Evolutionary conservation across 2,113 vertebrate genomes (phyloP), one percentile per base, ranked within the genome.

Genomic region (Myotis lucifugus): DNA sequence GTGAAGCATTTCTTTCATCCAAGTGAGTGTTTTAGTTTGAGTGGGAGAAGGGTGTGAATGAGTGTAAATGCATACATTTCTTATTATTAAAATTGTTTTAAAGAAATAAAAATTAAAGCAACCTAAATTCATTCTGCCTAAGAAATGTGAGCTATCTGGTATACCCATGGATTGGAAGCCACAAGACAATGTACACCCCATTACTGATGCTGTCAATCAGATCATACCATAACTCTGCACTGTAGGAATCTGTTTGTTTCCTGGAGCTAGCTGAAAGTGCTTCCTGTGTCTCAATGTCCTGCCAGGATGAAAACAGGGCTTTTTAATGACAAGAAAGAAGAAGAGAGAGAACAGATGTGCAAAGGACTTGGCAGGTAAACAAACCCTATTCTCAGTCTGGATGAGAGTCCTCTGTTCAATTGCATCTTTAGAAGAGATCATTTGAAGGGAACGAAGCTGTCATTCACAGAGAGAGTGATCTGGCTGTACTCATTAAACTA

Each of bases 91-190:
- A 40, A 70, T 19, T 69, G 27, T 87, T 66, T 91, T 46, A 85
- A 95, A 85, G 52, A 78, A 89, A 95, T 54, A 81, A 87, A 94
- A 96, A 85, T 72, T 61, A 89, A 94, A 92, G 79, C 19, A 96
- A 85, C n/a, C 66, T 81, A 93, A 54, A 82, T 77, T 76, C 37
- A 73, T 85, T 97, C 52, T 64, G 78, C 12, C 25, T 88, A 95
- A 97, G 54, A 85, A 89, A 73, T 93, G 19, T 96, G 96, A 88
- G 81, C 86, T 97, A 89, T 98, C 97, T 78, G 74, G 93, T 70
- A 91, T 97, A 90, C 32, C 70, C 91, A 74, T 8, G 54, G 87
- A 91, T 90, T 98, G 96, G 96, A 96, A 98, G 76, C 85, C 96
- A 27, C 40, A 78, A 95, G 72, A 95, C 56, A 88, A 87, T 87